Percentiles rank a stretch among this genome's conserved stretches.
These are phyloP conservation scores for Zygothrica quintamaculata DNA, from an alignment of 2,888 invertebrate genomes.

Conservation along the genomic window DNA sequence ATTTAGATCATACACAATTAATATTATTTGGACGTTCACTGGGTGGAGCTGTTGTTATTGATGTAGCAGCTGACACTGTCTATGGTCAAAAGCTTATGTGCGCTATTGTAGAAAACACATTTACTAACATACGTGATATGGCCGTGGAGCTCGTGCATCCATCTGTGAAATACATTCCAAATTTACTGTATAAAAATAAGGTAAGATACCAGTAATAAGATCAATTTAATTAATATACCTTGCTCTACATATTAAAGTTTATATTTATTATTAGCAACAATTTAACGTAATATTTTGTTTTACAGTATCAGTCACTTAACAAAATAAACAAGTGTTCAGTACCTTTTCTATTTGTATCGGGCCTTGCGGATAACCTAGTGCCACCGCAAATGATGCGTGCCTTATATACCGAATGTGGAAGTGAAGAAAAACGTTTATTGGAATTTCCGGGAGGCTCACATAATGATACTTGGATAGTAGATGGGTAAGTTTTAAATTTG, in stretches of 20 bases:
- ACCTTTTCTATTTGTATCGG: conserved; percentile 95
- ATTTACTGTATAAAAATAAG: conserved; percentile 95
- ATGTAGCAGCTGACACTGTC: conserved; percentile 91
- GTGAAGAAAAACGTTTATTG: conserved; percentile 90
- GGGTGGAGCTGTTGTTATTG: conserved; percentile 97
- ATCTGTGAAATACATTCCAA: conserved; percentile 91
- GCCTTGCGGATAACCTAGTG: conserved; percentile 93
- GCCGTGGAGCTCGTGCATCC: conserved; percentile 89
- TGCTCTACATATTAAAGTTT: no score
- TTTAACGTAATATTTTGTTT: conserved; percentile 25
- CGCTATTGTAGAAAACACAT: conserved; percentile 96
- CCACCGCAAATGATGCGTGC: conserved; percentile 96
- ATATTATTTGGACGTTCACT: conserved; percentile 93
- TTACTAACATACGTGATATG: conserved; percentile 97
- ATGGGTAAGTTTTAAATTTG: conserved; percentile 87
- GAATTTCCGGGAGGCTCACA: conserved; percentile 94
- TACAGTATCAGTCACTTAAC: conserved; percentile 89
- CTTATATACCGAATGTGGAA: conserved; percentile 90
- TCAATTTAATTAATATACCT: neutral
- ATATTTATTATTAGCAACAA: no score
- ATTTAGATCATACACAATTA: conserved; percentile 93
- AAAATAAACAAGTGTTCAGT: conserved; percentile 90
- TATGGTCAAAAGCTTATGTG: conserved; percentile 93
- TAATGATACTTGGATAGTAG: conserved; percentile 97
- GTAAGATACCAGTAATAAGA: conserved; percentile 85